Conservation (phyloP, 2,888 invertebrate species). For the Dynastes tityus region DNA sequence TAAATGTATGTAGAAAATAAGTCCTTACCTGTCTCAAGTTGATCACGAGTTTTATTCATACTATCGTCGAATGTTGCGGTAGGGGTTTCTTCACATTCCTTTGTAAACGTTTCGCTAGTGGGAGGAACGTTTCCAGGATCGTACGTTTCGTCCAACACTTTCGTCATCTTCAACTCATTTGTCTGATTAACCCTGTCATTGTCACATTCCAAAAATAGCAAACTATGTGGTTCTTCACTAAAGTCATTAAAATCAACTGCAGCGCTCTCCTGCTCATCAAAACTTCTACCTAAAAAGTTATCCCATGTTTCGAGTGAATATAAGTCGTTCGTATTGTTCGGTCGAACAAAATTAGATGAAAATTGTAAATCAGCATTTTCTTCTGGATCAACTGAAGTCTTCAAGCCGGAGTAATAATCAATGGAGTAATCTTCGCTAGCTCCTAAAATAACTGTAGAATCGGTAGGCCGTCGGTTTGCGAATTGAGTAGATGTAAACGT, state of each 20-base stretch:
- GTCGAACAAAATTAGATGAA: slow-evolving; percentile 73
- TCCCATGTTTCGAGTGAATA: slow-evolving; percentile 70
- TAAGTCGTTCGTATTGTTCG: slow-evolving; percentile 60
- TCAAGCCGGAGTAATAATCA: slow-evolving; percentile 72
- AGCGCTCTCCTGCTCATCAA: slow-evolving; percentile 63
- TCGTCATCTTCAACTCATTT: slow-evolving; percentile 26
- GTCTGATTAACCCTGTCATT: slow-evolving; percentile 5
- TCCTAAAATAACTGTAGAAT: slow-evolving; percentile 75
- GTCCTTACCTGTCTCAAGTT: slow-evolving; percentile 17
- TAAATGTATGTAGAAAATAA: not conserved
- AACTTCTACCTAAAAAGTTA: slow-evolving; percentile 67
- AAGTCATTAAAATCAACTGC: slow-evolving; percentile 62
- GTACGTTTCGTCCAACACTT: slow-evolving; percentile 54
- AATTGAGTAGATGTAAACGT: slow-evolving; percentile 62
- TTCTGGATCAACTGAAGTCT: slow-evolving; percentile 70
- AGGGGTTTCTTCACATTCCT: slow-evolving; percentile 22
- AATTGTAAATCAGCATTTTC: slow-evolving; percentile 73
- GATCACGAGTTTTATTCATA: slow-evolving; percentile 11
- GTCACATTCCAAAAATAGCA: slow-evolving; percentile 62
- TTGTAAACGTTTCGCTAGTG: slow-evolving; percentile 36
- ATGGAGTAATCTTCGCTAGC: slow-evolving; percentile 75
- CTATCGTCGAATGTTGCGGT: slow-evolving; percentile 31
- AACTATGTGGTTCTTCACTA: slow-evolving; percentile 65
- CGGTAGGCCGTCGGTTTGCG: slow-evolving; percentile 54
- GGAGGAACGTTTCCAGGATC: slow-evolving; percentile 12